Evolutionary conservation across 2,113 vertebrate species (phyloP), one percentile per base, ranked within the genome.

Genomic region (Sarotherodon lohbergeri): DNA sequence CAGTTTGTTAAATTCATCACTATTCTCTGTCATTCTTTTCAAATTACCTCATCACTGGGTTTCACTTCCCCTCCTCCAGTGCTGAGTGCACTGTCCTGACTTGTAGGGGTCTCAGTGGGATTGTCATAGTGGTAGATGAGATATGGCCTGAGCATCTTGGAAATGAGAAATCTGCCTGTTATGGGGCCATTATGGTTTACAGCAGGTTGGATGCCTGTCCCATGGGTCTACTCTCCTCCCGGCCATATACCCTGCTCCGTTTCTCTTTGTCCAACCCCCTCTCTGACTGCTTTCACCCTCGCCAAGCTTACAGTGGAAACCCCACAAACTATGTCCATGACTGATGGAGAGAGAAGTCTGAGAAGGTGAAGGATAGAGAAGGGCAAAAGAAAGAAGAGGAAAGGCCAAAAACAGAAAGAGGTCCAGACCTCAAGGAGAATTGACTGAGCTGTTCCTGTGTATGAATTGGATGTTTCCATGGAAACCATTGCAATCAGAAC

Each of bases 171-270:
- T 93, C 90, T 85, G 89, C 80, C 90, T 80, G 90, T 95, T 92
- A 93, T 92, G 87, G 84, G 92, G 92, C 66, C 73, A 86, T 95
- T 95, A 92, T 82, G 87, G 92, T 95, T 95, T 95, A 93, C 88
- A 84, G 89, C 94, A 90, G 83, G 86, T 73, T 68, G 87, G 89
- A 87, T 90, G 78, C 14, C 19, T 9, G 84, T 95, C 95, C 94
- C 94, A 63, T 22, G 94, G 93, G 94, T 81, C 87, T 88, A 50
- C 88, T 94, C 86, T 91, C 66, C 90, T 86, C 76, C 57, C 0
- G 24, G 83, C 55, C 83, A 85, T 79, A 73, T 81, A 68, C 56
- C 84, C 78, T 7, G 16, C 73, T 82, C 56, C 76, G 78, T 78
- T 78, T 90, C 63, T 71, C 29, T 73, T 56, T 11, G 29, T 87